Evolutionary conservation across 2,797 vertebrate genomes (phyloP), one percentile per base, ranked within the genome.

Genomic region (Carapus acus): DNA sequence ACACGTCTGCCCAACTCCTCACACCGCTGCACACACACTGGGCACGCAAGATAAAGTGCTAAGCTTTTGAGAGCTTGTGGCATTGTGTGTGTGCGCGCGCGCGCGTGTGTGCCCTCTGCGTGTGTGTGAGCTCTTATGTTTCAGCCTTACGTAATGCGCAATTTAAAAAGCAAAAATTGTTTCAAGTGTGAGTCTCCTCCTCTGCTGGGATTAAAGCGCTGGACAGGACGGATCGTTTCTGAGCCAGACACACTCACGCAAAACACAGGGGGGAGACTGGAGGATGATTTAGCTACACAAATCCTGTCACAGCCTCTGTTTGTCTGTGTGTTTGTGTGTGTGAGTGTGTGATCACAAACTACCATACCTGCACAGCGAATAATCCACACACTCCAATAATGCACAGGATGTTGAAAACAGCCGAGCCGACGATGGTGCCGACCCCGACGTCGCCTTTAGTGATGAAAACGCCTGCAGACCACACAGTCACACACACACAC

Each of bases 371-470:
- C 34, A 92, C 89, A 1, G 94, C 90, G 36, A 98, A 98, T 68
- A 98, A 90, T 53, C 95, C 95, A 50, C 94, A 97, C 57, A 94
- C 90, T 7, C 94, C 94, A 39, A 98, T 97, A 75, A 98, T 98
- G 68, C 92, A 94, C 69, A 98, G 91, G 62, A 98, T 92, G 79
- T 98, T 98, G 81, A 98, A 98, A 43, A 98, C 95, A 0, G 95
- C 95, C 0, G 95, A 98, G 71, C 95, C 95, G 59, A 98, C 95
- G 1, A 98, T 98, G 73, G 95, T 98, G 60, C 95, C 95, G 18
- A 98, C 93, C 3, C 95, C 95, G 2, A 98, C 95, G 0, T 98
- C 95, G 20, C 95, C 93, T 81, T 96, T 97, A 45, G 95, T 94
- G 80, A 98, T 93, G 81, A 98, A 98, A 68, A 98, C 95, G 42